phyloP scores from a whole-genome alignment of 2,113 vertebrate species.

The Ceyx margarethae region DNA sequence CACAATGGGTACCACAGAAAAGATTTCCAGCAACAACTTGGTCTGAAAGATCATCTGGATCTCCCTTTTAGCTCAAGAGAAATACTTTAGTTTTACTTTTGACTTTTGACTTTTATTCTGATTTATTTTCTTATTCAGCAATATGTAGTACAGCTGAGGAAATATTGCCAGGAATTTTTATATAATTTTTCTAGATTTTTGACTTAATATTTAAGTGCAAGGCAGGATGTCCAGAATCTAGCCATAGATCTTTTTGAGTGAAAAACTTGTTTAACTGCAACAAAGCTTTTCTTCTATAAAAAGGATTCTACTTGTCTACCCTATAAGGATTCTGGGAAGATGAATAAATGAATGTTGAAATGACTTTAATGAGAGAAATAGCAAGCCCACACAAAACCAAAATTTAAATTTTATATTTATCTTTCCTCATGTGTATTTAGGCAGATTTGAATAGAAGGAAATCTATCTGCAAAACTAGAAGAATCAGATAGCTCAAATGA shows the following conservation, averaged over 20 bases:
- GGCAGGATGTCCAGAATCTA: not conserved
- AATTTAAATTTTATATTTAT: constrained; percentile 18
- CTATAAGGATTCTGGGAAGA: not conserved
- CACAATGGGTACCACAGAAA: not conserved
- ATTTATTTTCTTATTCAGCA: not conserved
- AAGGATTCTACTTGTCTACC: not conserved
- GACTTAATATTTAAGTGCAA: not conserved
- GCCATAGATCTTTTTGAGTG: not conserved
- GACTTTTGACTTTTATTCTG: not conserved
- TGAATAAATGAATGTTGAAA: constrained; percentile 18
- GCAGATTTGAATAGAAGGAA: not conserved
- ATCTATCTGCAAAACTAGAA: not conserved
- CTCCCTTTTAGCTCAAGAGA: not conserved
- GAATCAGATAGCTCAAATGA: not conserved
- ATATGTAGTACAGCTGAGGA: not conserved
- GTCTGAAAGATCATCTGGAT: not conserved
- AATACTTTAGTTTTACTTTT: not conserved
- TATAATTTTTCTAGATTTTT: not conserved
- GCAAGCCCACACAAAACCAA: not conserved
- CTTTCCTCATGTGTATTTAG: not conserved
- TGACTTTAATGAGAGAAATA: not conserved
- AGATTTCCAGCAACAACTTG: not conserved
- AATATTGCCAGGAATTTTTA: not conserved
- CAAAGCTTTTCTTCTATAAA: not conserved
- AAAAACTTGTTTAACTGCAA: not conserved